A percentile compares a stretch with the other conserved stretches of the same genome.
Conservation (phyloP, 2,797 vertebrate species). For the Sebastes taczanowskii region DNA sequence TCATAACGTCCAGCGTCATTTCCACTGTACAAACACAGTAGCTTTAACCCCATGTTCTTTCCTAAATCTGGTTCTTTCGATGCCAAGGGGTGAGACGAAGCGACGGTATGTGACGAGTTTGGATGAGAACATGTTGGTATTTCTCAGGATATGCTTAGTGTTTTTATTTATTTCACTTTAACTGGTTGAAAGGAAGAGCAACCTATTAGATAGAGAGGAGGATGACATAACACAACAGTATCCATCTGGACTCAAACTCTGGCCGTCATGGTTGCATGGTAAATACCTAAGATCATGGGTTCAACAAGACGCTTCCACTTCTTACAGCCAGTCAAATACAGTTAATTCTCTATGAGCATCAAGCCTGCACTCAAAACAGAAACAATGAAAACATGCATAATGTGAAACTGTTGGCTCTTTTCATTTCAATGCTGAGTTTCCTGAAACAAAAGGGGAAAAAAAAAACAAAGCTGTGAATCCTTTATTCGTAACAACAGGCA, state of each 20-base stretch:
- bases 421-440: constrained; percentile 8
- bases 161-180: background rate
- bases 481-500: constrained; percentile 52
- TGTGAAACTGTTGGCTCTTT: background rate
- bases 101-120: too few relatives aligned
- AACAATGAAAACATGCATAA: background rate
- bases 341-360: background rate
- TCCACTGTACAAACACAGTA: too few relatives aligned
- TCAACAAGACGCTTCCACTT: too few relatives aligned
- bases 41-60: too few relatives aligned
- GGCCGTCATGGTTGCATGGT: background rate
- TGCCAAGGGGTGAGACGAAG: too few relatives aligned
- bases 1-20: too few relatives aligned
- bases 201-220: too few relatives aligned
- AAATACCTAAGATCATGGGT: background rate
- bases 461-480: background rate
- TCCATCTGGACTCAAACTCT: background rate
- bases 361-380: background rate
- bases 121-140: background rate
- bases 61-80: too few relatives aligned
- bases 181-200: too few relatives aligned
- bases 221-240: too few relatives aligned
- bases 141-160: background rate
- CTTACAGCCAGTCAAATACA: background rate
- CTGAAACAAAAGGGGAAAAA: background rate